Evolutionary conservation across 2,888 invertebrate species (phyloP), one percentile per base, ranked within the genome.

Genomic region (Laspeyria flexula): DNA sequence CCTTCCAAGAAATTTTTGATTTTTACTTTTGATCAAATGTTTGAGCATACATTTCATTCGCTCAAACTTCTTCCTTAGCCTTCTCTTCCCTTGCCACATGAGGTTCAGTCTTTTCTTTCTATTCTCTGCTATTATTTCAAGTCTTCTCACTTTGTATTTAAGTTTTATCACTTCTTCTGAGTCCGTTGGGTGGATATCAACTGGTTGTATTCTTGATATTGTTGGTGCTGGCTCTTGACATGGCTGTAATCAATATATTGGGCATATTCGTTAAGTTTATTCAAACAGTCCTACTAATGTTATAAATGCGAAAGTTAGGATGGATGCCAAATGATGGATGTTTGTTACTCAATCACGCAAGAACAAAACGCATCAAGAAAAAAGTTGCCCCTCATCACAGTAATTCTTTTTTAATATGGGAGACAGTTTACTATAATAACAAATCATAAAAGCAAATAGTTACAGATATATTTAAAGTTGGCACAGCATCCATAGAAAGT

Each of bases 401-500:
- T n/a, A n/a, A n/a, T n/a, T n/a, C n/a, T n/a, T n/a, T n/a, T n/a
- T n/a, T n/a, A n/a, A n/a, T n/a, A n/a, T n/a, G n/a, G n/a, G n/a
- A n/a, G n/a, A n/a, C n/a, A n/a, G n/a, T n/a, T n/a, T n/a, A n/a
- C n/a, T n/a, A n/a, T n/a, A n/a, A n/a, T n/a, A n/a, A n/a, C n/a
- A n/a, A n/a, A n/a, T n/a, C n/a, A n/a, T n/a, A n/a, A n/a, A n/a
- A n/a, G n/a, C n/a, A n/a, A 21, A 10, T 41, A 60, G 88, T 83
- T 57, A 89, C 90, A 60, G 87, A 88, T 53, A 89, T 89, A 69
- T 89, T 89, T 35, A 86, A 79, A 44, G 73, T 61, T 1, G 90
- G 90, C 1, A 87, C 70, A 29, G 90, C 86, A 29, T 82, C 74
- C 0, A 72, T 34, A 0, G 79, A 79, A n/a, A 90, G 54, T 21